Base-by-base conservation (phyloP, 2,888 invertebrate genomes). In the Tinea semifulvella region DNA sequence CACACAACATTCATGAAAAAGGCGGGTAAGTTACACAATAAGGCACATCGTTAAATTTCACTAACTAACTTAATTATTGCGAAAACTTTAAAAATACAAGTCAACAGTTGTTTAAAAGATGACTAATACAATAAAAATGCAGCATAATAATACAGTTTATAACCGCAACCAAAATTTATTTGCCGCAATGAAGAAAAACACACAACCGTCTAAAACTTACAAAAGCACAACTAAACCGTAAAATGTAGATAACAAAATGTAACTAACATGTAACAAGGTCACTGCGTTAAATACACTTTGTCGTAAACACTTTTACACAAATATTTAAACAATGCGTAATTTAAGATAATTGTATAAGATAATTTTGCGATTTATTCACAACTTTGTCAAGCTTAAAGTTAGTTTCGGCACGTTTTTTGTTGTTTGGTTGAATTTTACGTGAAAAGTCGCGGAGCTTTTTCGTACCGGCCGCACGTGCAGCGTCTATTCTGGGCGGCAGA, bases 401-500 rank as follows among this genome's bases (percentile, higher is more conserved):
- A 36, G 36, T 36, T 36, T 36, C 11, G 17, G 16, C 20, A 8
- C 8, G 2, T 40, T 40, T 40, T 11, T 36, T 36, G 36, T 31
- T 36, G 36, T 36, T 36, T 10, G n/a, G n/a, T n/a, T n/a, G n/a
- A n/a, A 36, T 16, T 10, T n/a, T 20, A 31, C 40, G 31, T 22
- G 25, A 4, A 14, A 18, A 27, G 14, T 52, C 50, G 54, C 52
- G 50, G 55, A 57, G 65, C 77, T 75, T 71, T 66, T 69, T 57
- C 72, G 66, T 63, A 64, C 55, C 55, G 60, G 71, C 69, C 77
- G 74, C 79, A 77, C 79, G 76, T 79, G 80, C 76, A 75, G 68
- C 72, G 71, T 77, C 79, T 80, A 80, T 80, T 79, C 74, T 70
- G 72, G 75, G 71, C 66, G 68, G 64, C 60, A 62, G 61, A 56